Evolutionary conservation across 2,797 vertebrate genomes (phyloP).

Genomic region (Corythornis leucogaster): DNA sequence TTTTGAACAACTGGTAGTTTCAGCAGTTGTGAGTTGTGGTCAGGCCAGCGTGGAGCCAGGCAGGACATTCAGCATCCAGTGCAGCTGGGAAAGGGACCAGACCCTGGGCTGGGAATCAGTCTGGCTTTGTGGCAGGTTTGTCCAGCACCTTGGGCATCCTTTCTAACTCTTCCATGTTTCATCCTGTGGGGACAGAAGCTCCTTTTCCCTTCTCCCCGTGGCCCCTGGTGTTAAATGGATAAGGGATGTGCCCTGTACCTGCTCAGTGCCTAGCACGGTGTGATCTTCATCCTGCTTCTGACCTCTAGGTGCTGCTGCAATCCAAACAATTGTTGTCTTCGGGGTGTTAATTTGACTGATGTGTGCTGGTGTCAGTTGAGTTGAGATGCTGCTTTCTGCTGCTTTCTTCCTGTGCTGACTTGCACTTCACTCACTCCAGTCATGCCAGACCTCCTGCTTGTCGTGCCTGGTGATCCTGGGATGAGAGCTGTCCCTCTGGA

Average conservation of each 20-base stretch:
- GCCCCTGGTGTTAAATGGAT: background rate
- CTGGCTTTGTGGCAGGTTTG: background rate
- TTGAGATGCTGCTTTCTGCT: background rate
- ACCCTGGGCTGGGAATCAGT: background rate
- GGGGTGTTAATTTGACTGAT: rapidly evolving
- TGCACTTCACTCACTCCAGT: background rate
- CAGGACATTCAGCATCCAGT: rapidly evolving
- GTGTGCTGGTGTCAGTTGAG: rapidly evolving
- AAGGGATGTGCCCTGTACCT: background rate
- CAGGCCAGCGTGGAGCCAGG: background rate
- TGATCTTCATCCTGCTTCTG: background rate
- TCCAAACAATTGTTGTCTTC: background rate
- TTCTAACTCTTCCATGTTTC: background rate
- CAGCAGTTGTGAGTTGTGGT: background rate
- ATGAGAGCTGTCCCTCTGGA: background rate
- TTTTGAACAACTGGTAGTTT: background rate
- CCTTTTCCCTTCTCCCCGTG: background rate
- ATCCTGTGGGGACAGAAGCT: background rate
- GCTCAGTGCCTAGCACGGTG: background rate
- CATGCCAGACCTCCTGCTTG: background rate
- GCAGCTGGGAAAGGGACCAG: background rate
- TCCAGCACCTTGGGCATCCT: background rate
- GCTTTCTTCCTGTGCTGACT: background rate
- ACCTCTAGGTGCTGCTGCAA: constrained; percentile 35
- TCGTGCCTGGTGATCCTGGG: background rate